Conservation (phyloP, 1,140 invertebrate genomes). For the Drosophila rhopaloa region DNA sequence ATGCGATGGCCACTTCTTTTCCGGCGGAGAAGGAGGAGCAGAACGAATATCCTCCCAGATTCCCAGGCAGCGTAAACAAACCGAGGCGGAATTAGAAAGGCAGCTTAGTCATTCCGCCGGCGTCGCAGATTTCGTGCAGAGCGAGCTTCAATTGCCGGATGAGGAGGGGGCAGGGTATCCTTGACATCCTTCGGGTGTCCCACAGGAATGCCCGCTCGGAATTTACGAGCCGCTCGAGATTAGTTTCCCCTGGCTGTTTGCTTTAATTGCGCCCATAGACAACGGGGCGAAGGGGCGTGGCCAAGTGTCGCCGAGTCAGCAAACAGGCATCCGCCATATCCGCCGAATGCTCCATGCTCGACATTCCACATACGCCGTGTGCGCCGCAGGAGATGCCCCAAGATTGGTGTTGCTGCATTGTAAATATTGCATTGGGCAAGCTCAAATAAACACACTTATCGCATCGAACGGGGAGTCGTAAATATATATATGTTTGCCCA, state of each 20-base stretch:
- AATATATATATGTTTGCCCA: constrained; percentile 59
- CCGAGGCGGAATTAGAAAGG: constrained; percentile 64
- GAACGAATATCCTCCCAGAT: constrained; percentile 1
- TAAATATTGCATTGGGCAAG: constrained; percentile 67
- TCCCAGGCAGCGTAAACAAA: constrained; percentile 41
- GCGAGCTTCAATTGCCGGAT: constrained; percentile 63
- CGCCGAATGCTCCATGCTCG: constrained; percentile 8
- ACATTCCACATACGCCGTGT: constrained; percentile 62
- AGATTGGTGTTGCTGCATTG: constrained; percentile 67
- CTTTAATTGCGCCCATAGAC: constrained; percentile 69
- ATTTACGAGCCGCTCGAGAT: constrained; percentile 78
- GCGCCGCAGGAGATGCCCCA: constrained; percentile 34
- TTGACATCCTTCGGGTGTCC: constrained; percentile 45
- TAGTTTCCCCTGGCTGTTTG: constrained; percentile 73
- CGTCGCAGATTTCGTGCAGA: constrained; percentile 75
- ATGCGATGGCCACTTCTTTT: constrained; percentile 45
- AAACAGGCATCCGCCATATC: constrained; percentile 20
- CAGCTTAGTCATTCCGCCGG: constrained; percentile 73
- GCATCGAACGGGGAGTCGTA: constrained; percentile 59
- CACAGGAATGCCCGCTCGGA: constrained; percentile 71
- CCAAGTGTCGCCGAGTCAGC: constrained; percentile 67
- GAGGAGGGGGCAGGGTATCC: constrained; percentile 18
- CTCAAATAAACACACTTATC: constrained; percentile 79
- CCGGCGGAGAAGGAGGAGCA: not conserved
- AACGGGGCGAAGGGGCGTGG: constrained; percentile 46